Percentiles rank a stretch among this genome's conserved stretches.
These are phyloP conservation scores for Anolis carolinensis DNA, from an alignment of 2,113 vertebrate species.

Conservation along the genomic window DNA sequence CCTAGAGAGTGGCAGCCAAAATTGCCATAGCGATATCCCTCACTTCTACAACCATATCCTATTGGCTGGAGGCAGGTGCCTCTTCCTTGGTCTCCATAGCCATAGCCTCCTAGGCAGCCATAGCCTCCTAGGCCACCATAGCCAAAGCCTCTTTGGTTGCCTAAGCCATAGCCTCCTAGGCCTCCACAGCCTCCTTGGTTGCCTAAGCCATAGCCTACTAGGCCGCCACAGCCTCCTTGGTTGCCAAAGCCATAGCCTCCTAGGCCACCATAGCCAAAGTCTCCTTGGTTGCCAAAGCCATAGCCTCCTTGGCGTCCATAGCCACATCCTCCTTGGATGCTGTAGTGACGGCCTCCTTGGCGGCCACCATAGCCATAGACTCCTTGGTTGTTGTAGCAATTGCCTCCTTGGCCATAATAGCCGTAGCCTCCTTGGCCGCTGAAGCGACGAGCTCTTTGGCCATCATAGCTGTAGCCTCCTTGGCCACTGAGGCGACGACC, in stretches of 20 bases:
- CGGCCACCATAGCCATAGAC: not conserved
- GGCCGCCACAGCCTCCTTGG: not conserved
- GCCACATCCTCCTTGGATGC: no score
- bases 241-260: no score
- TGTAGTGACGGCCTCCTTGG: not conserved
- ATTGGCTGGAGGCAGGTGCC: not conserved
- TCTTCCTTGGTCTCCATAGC: not conserved
- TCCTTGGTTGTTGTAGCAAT: no score
- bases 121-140: not conserved
- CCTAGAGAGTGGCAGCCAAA: not conserved
- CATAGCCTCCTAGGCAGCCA: no score
- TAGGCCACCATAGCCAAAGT: not conserved
- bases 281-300: not conserved
- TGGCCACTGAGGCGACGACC: no score
- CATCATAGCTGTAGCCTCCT: not conserved
- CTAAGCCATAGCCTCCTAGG: no score
- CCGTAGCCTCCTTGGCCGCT: not conserved
- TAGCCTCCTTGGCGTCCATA: not conserved
- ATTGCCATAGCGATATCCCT: no score
- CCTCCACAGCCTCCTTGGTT: not conserved
- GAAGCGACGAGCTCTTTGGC: no score
- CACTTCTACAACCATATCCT: no score
- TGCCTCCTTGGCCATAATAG: not conserved
- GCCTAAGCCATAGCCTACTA: not conserved
- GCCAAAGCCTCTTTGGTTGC: not conserved